Conservation (phyloP, 2,113 vertebrate species). For the Brevimyrus niger region DNA sequence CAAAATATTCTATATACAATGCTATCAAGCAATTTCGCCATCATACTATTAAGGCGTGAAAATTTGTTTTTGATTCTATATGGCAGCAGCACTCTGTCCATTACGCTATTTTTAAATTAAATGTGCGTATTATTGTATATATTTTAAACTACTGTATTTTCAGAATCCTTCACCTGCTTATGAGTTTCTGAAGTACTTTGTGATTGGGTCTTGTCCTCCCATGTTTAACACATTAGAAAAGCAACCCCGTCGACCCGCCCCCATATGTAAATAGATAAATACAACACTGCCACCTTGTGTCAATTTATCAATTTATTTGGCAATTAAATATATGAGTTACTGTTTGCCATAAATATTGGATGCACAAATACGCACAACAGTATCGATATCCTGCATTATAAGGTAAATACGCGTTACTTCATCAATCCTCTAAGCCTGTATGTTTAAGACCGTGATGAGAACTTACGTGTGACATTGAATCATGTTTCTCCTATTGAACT, state of each 20-base stretch:
- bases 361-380: background rate
- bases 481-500: background rate
- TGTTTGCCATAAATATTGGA: background rate
- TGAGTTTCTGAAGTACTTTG: background rate
- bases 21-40: background rate
- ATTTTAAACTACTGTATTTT: background rate
- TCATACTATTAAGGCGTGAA: background rate
- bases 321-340: background rate
- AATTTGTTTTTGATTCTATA: background rate
- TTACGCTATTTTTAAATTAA: background rate
- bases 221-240: background rate
- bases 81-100: background rate
- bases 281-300: constrained; percentile 38
- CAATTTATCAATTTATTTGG: constrained; percentile 7
- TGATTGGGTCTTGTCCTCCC: background rate
- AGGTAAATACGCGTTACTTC: background rate
- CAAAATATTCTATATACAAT: background rate
- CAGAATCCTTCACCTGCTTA: background rate
- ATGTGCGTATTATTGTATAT: background rate
- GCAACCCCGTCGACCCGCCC: background rate
- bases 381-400: background rate
- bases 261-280: background rate
- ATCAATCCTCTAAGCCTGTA: background rate
- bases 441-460: background rate
- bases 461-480: background rate